Base-by-base conservation (phyloP, 2,113 vertebrate species). In the Asarcornis scutulata region DNA sequence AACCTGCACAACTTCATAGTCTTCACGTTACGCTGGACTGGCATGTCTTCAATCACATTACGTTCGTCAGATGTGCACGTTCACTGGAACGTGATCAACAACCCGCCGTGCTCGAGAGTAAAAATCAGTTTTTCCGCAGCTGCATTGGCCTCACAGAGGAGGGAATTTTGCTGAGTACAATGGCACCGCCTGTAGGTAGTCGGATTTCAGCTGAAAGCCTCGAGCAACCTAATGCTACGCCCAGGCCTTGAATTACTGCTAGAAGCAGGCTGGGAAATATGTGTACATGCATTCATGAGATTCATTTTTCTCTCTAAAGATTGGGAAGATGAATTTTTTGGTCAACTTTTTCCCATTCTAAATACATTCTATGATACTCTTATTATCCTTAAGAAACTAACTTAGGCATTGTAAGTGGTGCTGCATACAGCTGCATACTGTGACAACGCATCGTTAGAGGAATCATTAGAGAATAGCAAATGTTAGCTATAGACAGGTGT, bases 1-100 rank as follows among this genome's bases (percentile, higher is more conserved):
- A 95, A 88, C 83, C 53, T 34, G 44, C 68, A 63, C 42, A 78
- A 82, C 87, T 77, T 87, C 69, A 60, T 42, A 36, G 72, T 31
- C 48, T 80, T 76, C 20, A 17, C 36, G 13, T 83, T 83, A 68
- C 13, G n/a, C 38, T 71, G 68, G 62, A 40, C 16, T 42, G 58
- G 63, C 58, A 52, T 1, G 2, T 64, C 64, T 88, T 78, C 27
- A 66, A 3, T 72, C 2, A 0, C 36, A 17, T 59, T 38, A 17
- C 31, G 62, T 86, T 60, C 11, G 17, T 58, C 17, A 40, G 67
- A 53, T 73, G 59, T 55, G 58, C n/a, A 21, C 31, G 3, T 53
- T 67, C 11, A 26, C 8, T 73, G 72, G 44, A 63, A 83, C 0
- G 0, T 0, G 2, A 34, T 85, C 32, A 84, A 88, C 40, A 85